Evolutionary conservation across 2,113 vertebrate genomes (phyloP).

Genomic region (Rousettus leschenaultii): DNA sequence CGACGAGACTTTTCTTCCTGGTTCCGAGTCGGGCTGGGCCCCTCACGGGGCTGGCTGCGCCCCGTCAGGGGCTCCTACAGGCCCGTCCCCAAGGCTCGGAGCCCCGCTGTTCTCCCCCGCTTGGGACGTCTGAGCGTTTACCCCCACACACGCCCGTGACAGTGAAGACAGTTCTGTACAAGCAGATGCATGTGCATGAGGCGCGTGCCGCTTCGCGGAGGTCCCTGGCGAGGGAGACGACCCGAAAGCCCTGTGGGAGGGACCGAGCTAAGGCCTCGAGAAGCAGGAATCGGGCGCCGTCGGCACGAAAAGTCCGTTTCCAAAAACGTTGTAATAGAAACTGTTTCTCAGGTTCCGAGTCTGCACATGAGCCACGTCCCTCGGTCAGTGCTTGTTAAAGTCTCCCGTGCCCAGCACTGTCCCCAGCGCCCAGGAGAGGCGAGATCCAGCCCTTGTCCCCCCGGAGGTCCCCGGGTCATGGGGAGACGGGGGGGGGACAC

Average conservation of each 20-base stretch:
- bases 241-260: fast-evolving
- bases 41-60: no score
- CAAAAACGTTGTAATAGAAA: background rate
- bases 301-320: background rate
- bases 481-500: fast-evolving
- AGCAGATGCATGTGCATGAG: background rate
- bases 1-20: background rate
- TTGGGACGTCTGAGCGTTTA: background rate
- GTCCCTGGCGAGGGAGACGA: background rate
- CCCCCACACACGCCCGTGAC: fast-evolving
- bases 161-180: background rate
- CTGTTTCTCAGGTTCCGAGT: background rate
- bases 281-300: background rate
- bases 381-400: background rate
- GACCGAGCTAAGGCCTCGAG: background rate
- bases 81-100: background rate
- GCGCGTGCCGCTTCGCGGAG: fast-evolving
- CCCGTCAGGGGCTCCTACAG: background rate
- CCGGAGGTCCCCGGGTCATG: background rate
- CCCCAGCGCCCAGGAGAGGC: fast-evolving
- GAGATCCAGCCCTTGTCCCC: background rate
- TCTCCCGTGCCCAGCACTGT: background rate
- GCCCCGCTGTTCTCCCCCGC: background rate
- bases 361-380: background rate
- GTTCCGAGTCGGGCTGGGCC: background rate